Conservation (phyloP, 1,140 invertebrate genomes). For the Leptinotarsa undecemlineata region DNA sequence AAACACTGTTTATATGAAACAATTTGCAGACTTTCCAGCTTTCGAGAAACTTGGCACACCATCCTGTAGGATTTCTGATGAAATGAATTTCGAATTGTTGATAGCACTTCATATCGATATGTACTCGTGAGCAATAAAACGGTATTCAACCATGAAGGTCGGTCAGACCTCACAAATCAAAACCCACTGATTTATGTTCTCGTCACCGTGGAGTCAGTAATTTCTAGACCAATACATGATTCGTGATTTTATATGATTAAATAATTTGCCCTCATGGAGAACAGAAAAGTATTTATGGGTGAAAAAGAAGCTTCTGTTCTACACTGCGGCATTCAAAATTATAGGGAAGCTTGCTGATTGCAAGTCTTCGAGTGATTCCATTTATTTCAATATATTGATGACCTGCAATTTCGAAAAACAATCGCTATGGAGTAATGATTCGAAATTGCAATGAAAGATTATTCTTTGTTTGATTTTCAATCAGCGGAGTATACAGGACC, state of each 20-base stretch:
- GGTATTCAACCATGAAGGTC: background rate
- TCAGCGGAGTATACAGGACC: no score
- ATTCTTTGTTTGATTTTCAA: background rate
- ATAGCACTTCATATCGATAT: no score
- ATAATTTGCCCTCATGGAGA: constrained; percentile 1
- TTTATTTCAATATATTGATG: constrained; percentile 1
- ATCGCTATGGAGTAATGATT: background rate
- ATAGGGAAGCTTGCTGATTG: background rate
- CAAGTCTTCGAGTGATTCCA: constrained; percentile 2
- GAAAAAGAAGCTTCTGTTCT: constrained; percentile 1
- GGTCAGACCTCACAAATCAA: background rate
- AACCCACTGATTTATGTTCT: background rate
- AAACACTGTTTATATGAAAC: no score
- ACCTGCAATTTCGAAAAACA: constrained; percentile 6
- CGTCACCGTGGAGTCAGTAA: constrained; percentile 2
- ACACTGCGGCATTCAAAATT: constrained; percentile 3
- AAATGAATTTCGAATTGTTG: no score
- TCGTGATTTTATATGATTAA: constrained; percentile 4
- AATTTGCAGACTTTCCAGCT: no score
- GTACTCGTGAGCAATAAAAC: no score
- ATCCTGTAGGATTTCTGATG: no score
- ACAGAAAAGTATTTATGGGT: background rate
- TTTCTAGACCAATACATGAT: constrained; percentile 8
- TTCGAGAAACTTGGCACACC: no score
- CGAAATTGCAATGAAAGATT: background rate